Conservation (phyloP, 2,797 vertebrate genomes). For the Sarcophilus harrisii region DNA sequence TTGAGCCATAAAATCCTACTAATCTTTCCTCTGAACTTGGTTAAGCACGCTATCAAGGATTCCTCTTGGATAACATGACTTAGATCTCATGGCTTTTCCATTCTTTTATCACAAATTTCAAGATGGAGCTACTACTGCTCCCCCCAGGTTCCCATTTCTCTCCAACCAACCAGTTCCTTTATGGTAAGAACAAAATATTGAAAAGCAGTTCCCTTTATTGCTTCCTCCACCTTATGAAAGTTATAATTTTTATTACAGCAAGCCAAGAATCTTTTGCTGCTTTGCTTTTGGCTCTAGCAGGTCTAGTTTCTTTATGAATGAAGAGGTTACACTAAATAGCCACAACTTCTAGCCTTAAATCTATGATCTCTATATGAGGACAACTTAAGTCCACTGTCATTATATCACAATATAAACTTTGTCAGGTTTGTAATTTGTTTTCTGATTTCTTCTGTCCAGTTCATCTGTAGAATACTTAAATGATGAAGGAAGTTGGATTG, state of each 20-base stretch:
- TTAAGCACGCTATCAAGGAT: neutral
- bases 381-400: neutral
- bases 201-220: neutral
- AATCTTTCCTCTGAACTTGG: neutral
- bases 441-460: neutral
- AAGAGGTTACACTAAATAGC: neutral
- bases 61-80: neutral
- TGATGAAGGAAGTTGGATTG: neutral
- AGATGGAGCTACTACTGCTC: neutral
- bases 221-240: neutral
- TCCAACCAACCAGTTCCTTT: neutral
- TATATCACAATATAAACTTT: neutral
- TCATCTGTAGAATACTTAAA: neutral
- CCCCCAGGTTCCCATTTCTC: neutral
- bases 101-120: neutral
- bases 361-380: neutral
- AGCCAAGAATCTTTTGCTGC: neutral
- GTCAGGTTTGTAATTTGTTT: neutral
- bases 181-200: neutral
- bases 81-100: neutral
- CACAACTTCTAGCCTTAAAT: neutral
- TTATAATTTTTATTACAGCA: neutral
- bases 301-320: neutral
- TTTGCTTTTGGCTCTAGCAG: neutral
- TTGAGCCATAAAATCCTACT: neutral